phyloP scores from a whole-genome alignment of 2,888 invertebrate genomes.

The Melieria omissa region DNA sequence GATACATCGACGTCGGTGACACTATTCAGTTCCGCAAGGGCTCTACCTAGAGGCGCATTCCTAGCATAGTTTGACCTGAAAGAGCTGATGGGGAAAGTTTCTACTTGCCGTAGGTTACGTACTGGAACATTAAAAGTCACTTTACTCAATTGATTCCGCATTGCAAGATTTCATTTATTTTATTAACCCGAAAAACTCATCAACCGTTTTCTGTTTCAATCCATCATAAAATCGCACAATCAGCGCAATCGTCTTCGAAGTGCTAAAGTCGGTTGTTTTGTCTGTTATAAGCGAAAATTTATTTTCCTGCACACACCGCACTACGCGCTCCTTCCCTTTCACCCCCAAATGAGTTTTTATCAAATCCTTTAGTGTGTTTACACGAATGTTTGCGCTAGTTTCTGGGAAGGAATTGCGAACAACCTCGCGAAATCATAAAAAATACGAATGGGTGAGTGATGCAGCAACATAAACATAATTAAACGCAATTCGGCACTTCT shows the following conservation, averaged over 20 bases:
- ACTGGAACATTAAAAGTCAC: too few relatives aligned
- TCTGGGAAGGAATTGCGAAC: background rate
- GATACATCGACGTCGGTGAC: too few relatives aligned
- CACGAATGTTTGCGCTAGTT: background rate
- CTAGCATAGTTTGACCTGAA: too few relatives aligned
- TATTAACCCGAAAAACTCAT: background rate
- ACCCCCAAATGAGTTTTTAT: background rate
- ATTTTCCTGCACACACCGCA: background rate
- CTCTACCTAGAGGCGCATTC: too few relatives aligned
- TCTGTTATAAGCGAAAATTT: too few relatives aligned
- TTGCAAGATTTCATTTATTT: too few relatives aligned
- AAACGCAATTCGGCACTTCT: background rate
- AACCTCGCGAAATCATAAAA: background rate
- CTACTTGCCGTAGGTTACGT: too few relatives aligned
- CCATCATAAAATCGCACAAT: background rate
- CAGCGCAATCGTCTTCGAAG: slow-evolving; percentile 1
- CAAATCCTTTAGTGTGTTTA: background rate
- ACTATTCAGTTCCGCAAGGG: too few relatives aligned
- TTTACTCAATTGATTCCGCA: too few relatives aligned
- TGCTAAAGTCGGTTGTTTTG: background rate
- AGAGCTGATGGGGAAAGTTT: too few relatives aligned
- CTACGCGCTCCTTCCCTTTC: slow-evolving; percentile 1
- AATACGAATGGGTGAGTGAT: too few relatives aligned
- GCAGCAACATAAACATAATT: too few relatives aligned
- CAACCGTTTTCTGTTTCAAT: slow-evolving; percentile 1